A percentile compares a stretch with the other conserved stretches of the same genome.
phyloP scores from a whole-genome alignment of 2,797 vertebrate genomes.

The Ceryle rudis region DNA sequence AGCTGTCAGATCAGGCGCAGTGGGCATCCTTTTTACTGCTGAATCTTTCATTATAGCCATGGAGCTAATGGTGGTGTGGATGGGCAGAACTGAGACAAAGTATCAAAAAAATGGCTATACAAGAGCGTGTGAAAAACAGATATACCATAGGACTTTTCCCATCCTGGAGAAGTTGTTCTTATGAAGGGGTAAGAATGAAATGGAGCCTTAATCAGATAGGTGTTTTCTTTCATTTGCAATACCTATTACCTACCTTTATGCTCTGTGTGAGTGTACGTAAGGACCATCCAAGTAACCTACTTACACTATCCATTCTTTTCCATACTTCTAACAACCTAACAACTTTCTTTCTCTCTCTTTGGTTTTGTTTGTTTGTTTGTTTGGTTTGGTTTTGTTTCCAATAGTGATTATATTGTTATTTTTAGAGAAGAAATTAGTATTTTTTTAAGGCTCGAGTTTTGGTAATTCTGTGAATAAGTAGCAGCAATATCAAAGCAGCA shows the following conservation, averaged over 20 bases:
- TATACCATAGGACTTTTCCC: background rate
- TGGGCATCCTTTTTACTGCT: background rate
- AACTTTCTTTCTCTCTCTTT: background rate
- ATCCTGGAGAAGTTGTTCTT: background rate
- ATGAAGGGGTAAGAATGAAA: background rate
- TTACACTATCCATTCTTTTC: background rate
- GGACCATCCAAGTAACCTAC: background rate
- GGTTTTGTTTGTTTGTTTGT: background rate
- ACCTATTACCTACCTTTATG: background rate
- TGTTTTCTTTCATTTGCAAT: background rate
- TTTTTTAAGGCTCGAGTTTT: background rate
- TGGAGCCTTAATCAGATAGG: background rate
- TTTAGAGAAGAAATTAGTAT: background rate
- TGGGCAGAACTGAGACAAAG: background rate
- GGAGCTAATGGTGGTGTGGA: background rate
- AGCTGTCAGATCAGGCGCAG: background rate
- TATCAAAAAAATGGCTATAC: background rate
- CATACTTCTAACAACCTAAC: background rate
- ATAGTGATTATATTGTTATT: background rate
- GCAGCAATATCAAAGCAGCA: background rate
- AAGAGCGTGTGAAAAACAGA: background rate
- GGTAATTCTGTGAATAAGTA: conserved; percentile 12
- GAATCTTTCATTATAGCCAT: background rate
- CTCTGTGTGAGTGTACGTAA: background rate
- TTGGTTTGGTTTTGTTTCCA: background rate